These are phyloP conservation scores for Drosophila aff. DNA, from an alignment of 1,140 invertebrate genomes.

Conservation along the genomic window DNA sequence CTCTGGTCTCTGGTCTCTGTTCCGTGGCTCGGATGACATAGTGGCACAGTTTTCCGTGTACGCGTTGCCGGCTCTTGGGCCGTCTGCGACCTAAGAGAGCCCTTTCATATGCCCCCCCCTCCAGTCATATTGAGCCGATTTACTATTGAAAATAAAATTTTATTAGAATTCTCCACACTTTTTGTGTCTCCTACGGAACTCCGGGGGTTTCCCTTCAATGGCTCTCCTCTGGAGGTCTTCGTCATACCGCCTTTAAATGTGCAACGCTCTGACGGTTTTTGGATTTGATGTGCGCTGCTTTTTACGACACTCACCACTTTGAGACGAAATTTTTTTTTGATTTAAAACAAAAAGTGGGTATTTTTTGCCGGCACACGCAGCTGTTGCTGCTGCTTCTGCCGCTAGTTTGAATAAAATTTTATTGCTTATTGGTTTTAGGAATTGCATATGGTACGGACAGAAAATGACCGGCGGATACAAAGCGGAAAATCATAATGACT, in stretches of 20 bases:
- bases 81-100: constrained; percentile 31
- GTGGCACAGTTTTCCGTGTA: constrained; percentile 65
- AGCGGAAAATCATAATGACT: constrained; percentile 62
- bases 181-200: constrained; percentile 15
- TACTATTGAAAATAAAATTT: constrained; percentile 83
- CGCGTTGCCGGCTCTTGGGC: constrained; percentile 7
- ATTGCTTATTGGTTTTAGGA: constrained; percentile 48
- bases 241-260: constrained; percentile 34
- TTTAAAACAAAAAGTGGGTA: constrained; percentile 33
- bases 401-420: constrained; percentile 47
- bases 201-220: constrained; percentile 33
- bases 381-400: constrained; percentile 27
- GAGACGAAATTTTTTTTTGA: constrained; percentile 16
- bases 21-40: constrained; percentile 59
- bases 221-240: constrained; percentile 21
- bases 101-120: constrained; percentile 50
- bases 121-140: constrained; percentile 74
- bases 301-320: constrained; percentile 63
- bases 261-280: constrained; percentile 77
- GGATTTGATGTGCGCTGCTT: constrained; percentile 66
- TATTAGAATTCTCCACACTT: constrained; percentile 70
- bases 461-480: constrained; percentile 24
- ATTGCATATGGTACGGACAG: constrained; percentile 44
- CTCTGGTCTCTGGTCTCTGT: constrained; percentile 24
- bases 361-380: constrained; percentile 23